Evolutionary conservation across 2,888 invertebrate species (phyloP).

Genomic region (Tachystola acroxantha): DNA sequence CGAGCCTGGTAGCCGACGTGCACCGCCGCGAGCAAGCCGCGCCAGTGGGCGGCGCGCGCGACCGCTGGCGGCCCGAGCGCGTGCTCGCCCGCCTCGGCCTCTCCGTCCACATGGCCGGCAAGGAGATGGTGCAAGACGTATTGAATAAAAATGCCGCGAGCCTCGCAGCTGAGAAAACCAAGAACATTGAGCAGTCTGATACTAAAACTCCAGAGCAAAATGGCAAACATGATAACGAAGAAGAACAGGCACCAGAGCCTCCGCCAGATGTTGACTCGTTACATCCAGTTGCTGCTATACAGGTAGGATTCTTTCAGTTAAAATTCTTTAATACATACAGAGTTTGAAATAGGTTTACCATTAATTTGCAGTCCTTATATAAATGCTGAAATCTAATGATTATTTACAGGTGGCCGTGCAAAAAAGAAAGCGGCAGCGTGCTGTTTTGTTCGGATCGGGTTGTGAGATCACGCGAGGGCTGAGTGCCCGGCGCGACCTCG

Average conservation of each 20-base stretch:
- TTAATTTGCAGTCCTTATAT: too few species aligned
- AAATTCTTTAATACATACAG: constrained; percentile 3
- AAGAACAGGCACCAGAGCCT: constrained; percentile 27
- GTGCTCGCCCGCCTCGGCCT: constrained; percentile 89
- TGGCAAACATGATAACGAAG: constrained; percentile 37
- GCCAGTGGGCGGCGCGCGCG: constrained; percentile 79
- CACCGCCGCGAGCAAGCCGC: constrained; percentile 73
- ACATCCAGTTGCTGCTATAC: constrained; percentile 77
- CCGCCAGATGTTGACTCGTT: constrained; percentile 45
- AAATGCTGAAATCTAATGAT: too few species aligned
- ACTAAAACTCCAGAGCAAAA: constrained; percentile 38
- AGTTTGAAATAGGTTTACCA: too few species aligned
- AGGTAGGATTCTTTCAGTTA: constrained; percentile 42
- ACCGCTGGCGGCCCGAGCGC: constrained; percentile 89
- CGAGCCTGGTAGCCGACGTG: constrained; percentile 90
- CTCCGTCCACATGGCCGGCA: constrained; percentile 87
- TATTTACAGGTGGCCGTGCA: constrained; percentile 78
- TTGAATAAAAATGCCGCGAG: constrained; percentile 50
- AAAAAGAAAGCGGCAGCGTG: constrained; percentile 78
- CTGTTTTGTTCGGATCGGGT: constrained; percentile 84
- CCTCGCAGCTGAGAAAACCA: constrained; percentile 27
- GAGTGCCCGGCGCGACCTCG: constrained; percentile 88
- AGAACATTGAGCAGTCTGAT: constrained; percentile 24
- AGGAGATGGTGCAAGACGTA: constrained; percentile 54
- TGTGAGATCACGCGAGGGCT: constrained; percentile 87